These are phyloP conservation scores for Sorex araneus DNA, from an alignment of 2,113 vertebrate species.

Conservation along the genomic window DNA sequence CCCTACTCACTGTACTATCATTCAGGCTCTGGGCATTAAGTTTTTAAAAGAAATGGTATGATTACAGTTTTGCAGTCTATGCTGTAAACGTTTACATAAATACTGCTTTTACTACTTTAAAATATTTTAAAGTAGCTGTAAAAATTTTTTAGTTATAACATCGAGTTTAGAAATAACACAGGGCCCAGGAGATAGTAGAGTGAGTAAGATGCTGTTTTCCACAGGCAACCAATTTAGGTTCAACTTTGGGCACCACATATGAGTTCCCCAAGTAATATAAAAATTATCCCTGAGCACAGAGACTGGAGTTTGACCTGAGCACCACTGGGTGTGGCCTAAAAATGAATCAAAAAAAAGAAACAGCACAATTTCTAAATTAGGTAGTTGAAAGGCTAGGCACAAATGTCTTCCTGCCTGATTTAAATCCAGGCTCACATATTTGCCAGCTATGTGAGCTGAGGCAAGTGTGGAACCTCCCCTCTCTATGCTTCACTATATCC, in stretches of 20 bases:
- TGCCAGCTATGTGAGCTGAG: constrained; percentile 3
- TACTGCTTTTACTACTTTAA: constrained; percentile 37
- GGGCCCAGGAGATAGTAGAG: constrained; percentile 7
- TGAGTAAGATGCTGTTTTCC: too few species aligned
- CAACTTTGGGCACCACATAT: too few species aligned
- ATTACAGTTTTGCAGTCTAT: constrained; percentile 46
- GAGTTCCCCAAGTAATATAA: too few species aligned
- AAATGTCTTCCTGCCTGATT: neutral
- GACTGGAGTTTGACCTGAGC: too few species aligned
- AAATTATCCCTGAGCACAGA: too few species aligned
- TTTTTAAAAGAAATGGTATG: neutral
- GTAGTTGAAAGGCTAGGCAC: constrained; percentile 4
- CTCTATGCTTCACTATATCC: constrained; percentile 26
- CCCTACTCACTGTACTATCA: too few species aligned
- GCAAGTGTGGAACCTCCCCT: neutral
- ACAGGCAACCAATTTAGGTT: too few species aligned
- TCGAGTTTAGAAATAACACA: constrained; percentile 64
- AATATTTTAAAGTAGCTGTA: constrained; percentile 62
- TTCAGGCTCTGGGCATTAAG: too few species aligned
- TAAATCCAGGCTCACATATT: neutral
- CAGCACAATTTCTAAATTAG: constrained; percentile 58
- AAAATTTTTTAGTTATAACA: constrained; percentile 50
- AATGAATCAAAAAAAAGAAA: neutral
- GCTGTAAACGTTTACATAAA: constrained; percentile 47
- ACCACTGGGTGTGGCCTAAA: too few species aligned